These are phyloP conservation scores for Ichneumoninae sp. DNA, from an alignment of 2,888 invertebrate species.

Conservation along the genomic window DNA sequence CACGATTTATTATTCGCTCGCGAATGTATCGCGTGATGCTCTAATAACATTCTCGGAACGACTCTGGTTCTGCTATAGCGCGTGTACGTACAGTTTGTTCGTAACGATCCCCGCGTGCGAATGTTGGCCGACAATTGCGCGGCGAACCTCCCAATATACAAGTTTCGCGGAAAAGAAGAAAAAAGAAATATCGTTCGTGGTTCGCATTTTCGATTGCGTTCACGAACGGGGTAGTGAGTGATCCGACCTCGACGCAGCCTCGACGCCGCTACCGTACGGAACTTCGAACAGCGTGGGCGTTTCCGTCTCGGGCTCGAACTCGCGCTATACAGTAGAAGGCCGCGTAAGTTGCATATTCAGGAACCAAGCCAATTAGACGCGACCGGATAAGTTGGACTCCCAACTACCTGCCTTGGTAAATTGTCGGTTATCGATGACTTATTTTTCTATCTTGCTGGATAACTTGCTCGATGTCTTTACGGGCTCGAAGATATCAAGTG, in stretches of 20 bases:
- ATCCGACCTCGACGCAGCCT: slow-evolving; percentile 4
- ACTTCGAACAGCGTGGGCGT: slow-evolving; percentile 28
- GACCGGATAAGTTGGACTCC: too few relatives aligned
- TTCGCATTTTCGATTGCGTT: slow-evolving; percentile 50
- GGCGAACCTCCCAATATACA: slow-evolving; percentile 1
- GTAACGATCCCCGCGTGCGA: slow-evolving; percentile 29
- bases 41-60: slow-evolving; percentile 41
- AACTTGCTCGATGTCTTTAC: too few relatives aligned
- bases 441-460: too few relatives aligned
- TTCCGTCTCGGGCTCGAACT: slow-evolving; percentile 28
- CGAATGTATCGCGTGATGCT: slow-evolving; percentile 34
- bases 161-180: slow-evolving; percentile 15
- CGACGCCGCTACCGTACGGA: slow-evolving; percentile 14
- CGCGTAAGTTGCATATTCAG: too few relatives aligned
- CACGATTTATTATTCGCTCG: slow-evolving; percentile 49
- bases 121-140: neutral
- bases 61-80: neutral
- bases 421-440: too few relatives aligned
- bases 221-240: slow-evolving; percentile 33
- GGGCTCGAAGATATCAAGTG: too few relatives aligned
- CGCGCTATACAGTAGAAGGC: neutral
- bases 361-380: too few relatives aligned
- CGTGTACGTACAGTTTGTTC: slow-evolving; percentile 6
- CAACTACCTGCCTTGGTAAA: too few relatives aligned
- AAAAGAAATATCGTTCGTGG: slow-evolving; percentile 19